phyloP scores from a whole-genome alignment of 2,888 invertebrate genomes.

The Halictus ligatus region DNA sequence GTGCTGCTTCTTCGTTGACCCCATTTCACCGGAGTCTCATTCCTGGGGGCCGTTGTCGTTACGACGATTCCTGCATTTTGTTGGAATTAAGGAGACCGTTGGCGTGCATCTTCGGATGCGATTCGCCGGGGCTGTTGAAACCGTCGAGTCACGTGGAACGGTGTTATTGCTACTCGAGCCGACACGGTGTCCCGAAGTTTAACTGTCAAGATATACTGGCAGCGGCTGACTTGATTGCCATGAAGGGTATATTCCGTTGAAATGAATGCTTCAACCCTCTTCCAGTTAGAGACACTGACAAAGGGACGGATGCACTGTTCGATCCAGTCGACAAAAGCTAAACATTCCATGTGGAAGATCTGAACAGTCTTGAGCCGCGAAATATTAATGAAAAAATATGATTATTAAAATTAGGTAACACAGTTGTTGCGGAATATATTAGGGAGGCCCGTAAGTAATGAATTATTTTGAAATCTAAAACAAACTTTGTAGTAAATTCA shows the following conservation, averaged over 20 bases:
- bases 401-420: too few species aligned
- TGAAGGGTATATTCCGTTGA: neutral
- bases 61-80: slow-evolving; percentile 17
- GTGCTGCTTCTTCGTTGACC: slow-evolving; percentile 31
- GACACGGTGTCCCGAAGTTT: slow-evolving; percentile 1
- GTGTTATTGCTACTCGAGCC: slow-evolving; percentile 1
- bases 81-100: slow-evolving; percentile 9
- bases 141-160: neutral
- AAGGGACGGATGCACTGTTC: neutral
- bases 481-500: too few species aligned
- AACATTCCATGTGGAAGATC: too few species aligned
- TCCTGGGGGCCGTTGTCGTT: slow-evolving; percentile 15
- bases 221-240: neutral
- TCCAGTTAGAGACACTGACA: neutral
- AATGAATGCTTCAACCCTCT: neutral
- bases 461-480: too few species aligned
- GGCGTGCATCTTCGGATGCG: neutral
- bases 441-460: too few species aligned
- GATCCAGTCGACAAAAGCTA: too few species aligned
- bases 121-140: neutral
- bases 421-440: too few species aligned
- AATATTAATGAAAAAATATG: too few species aligned
- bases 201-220: neutral
- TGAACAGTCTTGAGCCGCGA: too few species aligned
- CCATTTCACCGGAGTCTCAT: slow-evolving; percentile 11